A percentile compares a stretch with the other conserved stretches of the same genome.
Conservation (phyloP, 2,797 vertebrate species). For the Spizella passerina region DNA sequence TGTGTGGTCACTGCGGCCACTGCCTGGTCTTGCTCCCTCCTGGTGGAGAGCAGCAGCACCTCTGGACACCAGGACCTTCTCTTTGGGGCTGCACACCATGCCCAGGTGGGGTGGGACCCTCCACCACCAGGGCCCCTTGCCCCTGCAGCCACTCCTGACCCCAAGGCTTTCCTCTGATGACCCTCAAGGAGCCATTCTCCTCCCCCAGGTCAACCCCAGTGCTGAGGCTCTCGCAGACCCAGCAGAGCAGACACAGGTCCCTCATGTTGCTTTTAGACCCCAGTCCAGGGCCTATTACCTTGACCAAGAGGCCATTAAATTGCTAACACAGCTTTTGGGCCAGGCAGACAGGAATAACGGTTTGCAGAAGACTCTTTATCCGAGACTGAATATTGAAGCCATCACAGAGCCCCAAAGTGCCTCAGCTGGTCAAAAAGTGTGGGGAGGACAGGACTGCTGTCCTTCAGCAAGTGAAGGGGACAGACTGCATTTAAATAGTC, state of each 20-base stretch:
- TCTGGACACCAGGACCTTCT: accelerated
- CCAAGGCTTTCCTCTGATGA: background rate
- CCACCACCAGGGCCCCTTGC: no score
- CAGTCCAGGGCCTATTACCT: background rate
- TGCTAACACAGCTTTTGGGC: background rate
- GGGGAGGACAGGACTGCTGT: background rate
- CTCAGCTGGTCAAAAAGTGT: background rate
- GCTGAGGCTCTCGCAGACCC: background rate
- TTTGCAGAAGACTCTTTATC: background rate
- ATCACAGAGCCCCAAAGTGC: background rate
- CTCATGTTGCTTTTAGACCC: background rate
- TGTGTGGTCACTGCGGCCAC: accelerated
- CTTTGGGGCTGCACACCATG: background rate
- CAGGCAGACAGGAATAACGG: background rate
- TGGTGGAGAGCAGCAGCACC: background rate
- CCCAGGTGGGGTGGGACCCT: background rate
- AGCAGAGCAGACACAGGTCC: accelerated
- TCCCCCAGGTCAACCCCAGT: background rate
- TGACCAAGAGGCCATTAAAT: background rate
- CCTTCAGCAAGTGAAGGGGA: background rate
- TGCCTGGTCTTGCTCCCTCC: accelerated
- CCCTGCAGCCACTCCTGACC: accelerated
- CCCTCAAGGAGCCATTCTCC: background rate
- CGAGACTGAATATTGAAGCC: background rate
- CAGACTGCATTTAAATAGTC: background rate